A percentile compares a stretch with the other conserved stretches of the same genome.
Evolutionary conservation across 2,113 vertebrate species (phyloP).

Genomic region (Cranoglanis bouderius): DNA sequence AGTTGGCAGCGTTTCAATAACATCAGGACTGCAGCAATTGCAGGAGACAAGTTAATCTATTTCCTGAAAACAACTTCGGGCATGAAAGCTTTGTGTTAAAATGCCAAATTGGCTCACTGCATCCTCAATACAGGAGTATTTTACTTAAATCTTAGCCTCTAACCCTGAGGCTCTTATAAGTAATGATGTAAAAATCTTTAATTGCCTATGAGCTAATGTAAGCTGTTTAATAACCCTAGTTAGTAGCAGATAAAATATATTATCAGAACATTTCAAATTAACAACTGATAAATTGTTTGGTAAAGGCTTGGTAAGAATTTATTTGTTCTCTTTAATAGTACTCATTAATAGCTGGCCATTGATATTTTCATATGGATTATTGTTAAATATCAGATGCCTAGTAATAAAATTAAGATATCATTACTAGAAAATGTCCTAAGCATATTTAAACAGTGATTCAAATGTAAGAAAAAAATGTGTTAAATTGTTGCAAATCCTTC

Average conservation of each 20-base stretch:
- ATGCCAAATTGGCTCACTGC: conserved; percentile 27
- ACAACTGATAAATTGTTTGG: not conserved
- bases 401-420: not conserved
- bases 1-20: conserved; percentile 73
- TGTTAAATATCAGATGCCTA: not conserved
- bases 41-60: conserved; percentile 74
- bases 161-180: conserved; percentile 1
- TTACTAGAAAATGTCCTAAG: not conserved
- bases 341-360: too few relatives aligned
- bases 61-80: conserved; percentile 69
- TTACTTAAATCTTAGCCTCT: conserved; percentile 22
- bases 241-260: not conserved
- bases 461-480: not conserved
- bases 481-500: not conserved
- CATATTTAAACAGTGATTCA: not conserved
- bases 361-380: not conserved
- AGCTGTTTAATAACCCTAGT: conserved; percentile 22
- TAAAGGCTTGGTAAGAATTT: not conserved
- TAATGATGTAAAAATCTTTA: conserved; percentile 24
- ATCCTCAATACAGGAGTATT: conserved; percentile 8
- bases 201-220: conserved; percentile 6
- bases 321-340: not conserved
- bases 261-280: not conserved
- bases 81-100: conserved; percentile 50
- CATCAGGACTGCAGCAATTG: conserved; percentile 69